phyloP scores from a whole-genome alignment of 2,797 vertebrate genomes.

The Crocodylus rhombifer region DNA sequence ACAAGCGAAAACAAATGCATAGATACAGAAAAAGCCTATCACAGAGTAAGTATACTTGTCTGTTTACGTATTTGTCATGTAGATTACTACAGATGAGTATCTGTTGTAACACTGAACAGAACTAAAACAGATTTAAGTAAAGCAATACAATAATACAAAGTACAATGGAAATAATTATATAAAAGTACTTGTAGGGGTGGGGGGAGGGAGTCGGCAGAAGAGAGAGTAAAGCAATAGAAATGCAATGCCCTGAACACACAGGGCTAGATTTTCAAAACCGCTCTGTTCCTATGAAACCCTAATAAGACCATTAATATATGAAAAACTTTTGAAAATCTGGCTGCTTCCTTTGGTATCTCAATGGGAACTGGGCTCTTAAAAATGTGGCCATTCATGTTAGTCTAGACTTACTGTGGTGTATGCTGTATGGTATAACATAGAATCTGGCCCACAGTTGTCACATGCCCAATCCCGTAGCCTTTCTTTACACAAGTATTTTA shows the following conservation, averaged over 20 bases:
- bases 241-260: neutral
- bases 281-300: neutral
- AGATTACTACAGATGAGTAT: neutral
- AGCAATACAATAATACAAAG: neutral
- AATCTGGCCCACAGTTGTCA: neutral
- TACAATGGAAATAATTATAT: neutral
- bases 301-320: neutral
- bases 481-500: conserved; percentile 22
- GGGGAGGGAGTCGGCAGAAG: neutral
- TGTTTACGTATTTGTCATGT: neutral
- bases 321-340: neutral
- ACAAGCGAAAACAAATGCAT: conserved; percentile 33
- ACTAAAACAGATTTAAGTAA: conserved; percentile 34
- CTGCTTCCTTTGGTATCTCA: neutral
- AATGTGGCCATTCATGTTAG: neutral
- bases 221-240: neutral
- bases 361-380: neutral
- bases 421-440: neutral
- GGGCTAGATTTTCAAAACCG: neutral
- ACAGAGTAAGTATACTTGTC: neutral
- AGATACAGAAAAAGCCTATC: neutral
- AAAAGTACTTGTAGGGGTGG: neutral
- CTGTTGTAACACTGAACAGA: neutral
- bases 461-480: neutral
- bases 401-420: neutral